A percentile compares a stretch with the other conserved stretches of the same genome.
Conservation (phyloP, 2,888 invertebrate species). For the Actias luna region DNA sequence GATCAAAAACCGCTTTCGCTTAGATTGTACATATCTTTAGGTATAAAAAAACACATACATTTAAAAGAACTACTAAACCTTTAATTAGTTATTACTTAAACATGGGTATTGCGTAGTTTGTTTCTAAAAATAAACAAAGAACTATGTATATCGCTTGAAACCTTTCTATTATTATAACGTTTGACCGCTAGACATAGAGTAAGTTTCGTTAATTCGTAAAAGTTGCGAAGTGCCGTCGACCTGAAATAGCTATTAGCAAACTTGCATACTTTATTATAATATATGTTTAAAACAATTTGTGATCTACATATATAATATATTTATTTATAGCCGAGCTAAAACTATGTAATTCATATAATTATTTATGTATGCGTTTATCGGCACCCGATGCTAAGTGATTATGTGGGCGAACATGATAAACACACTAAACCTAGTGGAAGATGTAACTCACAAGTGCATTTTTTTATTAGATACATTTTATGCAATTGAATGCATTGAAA, state of each 20-base stretch:
- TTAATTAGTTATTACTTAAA: neutral
- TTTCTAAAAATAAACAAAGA: conserved; percentile 23
- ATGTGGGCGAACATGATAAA: too few species aligned
- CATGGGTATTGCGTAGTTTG: neutral
- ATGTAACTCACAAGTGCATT: too few species aligned
- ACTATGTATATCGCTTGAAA: conserved; percentile 21
- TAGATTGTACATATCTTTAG: too few species aligned
- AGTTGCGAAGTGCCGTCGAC: conserved; percentile 23
- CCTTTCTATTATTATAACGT: conserved; percentile 38
- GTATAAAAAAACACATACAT: too few species aligned
- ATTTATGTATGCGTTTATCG: too few species aligned
- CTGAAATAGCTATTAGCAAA: conserved; percentile 26
- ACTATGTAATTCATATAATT: too few species aligned
- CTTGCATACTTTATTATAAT: conserved; percentile 5
- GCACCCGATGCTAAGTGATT: too few species aligned
- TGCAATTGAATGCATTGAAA: too few species aligned
- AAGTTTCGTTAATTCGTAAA: conserved; percentile 26
- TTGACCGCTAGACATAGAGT: conserved; percentile 40
- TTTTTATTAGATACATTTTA: too few species aligned
- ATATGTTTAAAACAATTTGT: neutral
- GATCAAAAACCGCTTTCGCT: too few species aligned
- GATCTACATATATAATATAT: neutral
- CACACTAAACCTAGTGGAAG: too few species aligned
- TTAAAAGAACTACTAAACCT: neutral
- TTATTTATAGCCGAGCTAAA: too few species aligned